phyloP scores from a whole-genome alignment of 2,888 invertebrate species.

The Odontocolon sp. region DNA sequence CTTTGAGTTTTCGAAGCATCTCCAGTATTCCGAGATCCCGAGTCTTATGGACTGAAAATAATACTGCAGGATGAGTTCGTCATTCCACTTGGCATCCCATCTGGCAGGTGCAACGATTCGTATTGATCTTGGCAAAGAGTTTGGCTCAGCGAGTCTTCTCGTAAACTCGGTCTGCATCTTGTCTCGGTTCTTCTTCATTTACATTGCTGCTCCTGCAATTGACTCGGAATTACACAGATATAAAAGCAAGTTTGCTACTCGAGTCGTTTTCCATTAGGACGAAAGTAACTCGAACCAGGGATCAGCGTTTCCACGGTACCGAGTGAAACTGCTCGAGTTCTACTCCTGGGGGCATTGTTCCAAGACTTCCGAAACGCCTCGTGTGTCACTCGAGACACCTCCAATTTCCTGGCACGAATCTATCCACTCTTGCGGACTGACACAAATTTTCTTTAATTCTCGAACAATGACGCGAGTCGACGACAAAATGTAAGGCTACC shows the following conservation, averaged over 20 bases:
- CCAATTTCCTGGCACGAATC: too few species aligned
- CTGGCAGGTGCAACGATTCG: conserved; percentile 40
- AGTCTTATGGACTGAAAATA: conserved; percentile 33
- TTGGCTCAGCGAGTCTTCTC: background rate
- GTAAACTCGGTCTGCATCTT: background rate
- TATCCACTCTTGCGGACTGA: too few species aligned
- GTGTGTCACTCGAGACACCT: background rate
- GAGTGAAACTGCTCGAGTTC: background rate
- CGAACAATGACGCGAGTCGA: too few species aligned
- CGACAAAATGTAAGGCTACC: too few species aligned
- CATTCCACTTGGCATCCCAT: conserved; percentile 46
- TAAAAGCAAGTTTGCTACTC: background rate
- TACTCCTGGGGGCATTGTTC: conserved; percentile 6
- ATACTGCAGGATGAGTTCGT: conserved; percentile 23
- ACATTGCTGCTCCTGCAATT: background rate
- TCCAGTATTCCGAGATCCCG: background rate
- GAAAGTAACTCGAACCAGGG: conserved; percentile 35
- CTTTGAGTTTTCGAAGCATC: background rate
- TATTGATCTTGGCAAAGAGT: conserved; percentile 53
- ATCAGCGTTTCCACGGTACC: conserved; percentile 17
- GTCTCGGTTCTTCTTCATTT: background rate
- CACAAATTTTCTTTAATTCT: too few species aligned
- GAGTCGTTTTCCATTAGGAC: conserved; percentile 12
- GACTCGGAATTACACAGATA: background rate
- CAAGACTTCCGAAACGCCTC: conserved; percentile 24